Evolutionary conservation across 2,113 vertebrate genomes (phyloP).

Genomic region (Etia nguti): DNA sequence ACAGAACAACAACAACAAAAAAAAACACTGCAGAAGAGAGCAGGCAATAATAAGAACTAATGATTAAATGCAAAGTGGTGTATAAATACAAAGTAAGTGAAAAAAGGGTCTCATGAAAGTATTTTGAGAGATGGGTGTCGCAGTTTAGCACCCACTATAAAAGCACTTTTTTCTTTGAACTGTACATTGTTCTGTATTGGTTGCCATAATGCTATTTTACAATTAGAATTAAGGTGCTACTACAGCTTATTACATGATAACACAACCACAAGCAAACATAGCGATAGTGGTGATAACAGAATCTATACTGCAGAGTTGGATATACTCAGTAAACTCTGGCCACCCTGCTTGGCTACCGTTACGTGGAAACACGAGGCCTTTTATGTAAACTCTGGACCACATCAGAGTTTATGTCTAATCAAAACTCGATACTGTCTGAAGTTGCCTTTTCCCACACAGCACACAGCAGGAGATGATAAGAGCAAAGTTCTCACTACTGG

Average conservation of each 20-base stretch:
- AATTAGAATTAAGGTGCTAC: background rate
- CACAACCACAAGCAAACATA: background rate
- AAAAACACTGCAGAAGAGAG: fast-evolving
- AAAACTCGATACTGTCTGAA: background rate
- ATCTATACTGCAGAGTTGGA: background rate
- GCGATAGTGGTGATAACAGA: background rate
- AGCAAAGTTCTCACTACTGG: background rate
- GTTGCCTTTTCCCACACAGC: background rate
- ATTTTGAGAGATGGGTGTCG: background rate
- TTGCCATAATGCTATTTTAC: background rate
- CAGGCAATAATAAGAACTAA: background rate
- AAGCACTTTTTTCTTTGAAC: background rate
- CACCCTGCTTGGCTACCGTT: background rate
- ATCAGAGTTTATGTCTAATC: background rate
- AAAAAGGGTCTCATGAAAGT: background rate
- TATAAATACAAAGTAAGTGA: background rate
- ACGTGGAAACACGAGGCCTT: background rate
- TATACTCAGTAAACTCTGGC: background rate
- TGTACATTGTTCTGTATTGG: background rate
- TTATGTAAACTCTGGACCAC: background rate
- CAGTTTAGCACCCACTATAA: background rate
- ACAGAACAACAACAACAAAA: background rate
- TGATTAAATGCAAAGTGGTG: background rate
- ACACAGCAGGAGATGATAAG: background rate
- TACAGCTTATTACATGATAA: background rate